Base-by-base conservation (phyloP, 2,888 invertebrate species). In the Harmothoe impar region DNA sequence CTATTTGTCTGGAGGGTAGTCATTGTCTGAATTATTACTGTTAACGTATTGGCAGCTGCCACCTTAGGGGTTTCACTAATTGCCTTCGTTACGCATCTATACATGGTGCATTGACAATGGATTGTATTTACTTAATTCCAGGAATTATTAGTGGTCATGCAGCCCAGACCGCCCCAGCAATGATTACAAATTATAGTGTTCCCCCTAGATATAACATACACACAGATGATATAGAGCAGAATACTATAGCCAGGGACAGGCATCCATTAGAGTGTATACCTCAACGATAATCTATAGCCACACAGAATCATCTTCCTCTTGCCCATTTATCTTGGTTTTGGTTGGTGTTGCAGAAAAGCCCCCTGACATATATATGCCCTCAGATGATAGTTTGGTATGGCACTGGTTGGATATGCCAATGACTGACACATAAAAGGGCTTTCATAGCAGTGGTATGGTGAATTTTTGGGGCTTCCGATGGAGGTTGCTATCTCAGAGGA, bases 381-480 rank as follows among this genome's bases (percentile, higher is more conserved):
- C n/a, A 68, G 15, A 68, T 5, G 15, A 17, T 5, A 5, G 5
- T 7, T 5, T n/a, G n/a, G 68, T n/a, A n/a, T 68, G 68, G 68
- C 20, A 17, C n/a, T 68, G n/a, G 17, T n/a, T 68, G n/a, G 17
- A n/a, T 68, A 68, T 68, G n/a, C 68, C 68, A 7, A 7, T 68
- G 68, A 68, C 68, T 68, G 68, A 12, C 17, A 68, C 68, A 68
- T n/a, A n/a, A 68, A 68, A 68, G n/a, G 68, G 68, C 68, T n/a
- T 68, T 68, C n/a, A 68, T 15, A 25, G 72, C 72, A 17, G 0
- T 0, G 25, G 5, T 25, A 29, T 72, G 31, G 25, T 72, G 72
- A 72, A 72, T 72, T 0, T 29, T 29, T 7, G 25, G 29, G 25
- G 72, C 5, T 7, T 20, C 72, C 31, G 3, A 29, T 0, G 29